These are phyloP conservation scores for Hippocampus kuda DNA, from an alignment of 2,797 vertebrate species.

Conservation along the genomic window DNA sequence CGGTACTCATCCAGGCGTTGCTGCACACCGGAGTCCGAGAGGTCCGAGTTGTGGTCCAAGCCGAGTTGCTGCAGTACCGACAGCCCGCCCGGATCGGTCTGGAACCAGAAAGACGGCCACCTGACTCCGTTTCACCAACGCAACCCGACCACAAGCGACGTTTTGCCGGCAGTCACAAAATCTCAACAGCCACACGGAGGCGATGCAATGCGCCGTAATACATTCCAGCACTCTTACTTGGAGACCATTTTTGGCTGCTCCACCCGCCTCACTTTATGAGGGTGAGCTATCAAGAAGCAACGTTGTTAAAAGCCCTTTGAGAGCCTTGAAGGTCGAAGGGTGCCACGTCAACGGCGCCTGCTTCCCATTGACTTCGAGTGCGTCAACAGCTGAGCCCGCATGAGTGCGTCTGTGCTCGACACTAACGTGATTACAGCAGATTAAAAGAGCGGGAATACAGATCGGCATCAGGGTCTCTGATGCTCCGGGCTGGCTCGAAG, in stretches of 20 bases:
- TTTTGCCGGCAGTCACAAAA: no score
- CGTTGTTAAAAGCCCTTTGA: slow-evolving; percentile 1
- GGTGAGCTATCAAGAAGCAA: neutral
- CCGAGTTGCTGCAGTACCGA: slow-evolving; percentile 79
- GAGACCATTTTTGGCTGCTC: neutral
- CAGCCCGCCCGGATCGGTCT: slow-evolving; percentile 72
- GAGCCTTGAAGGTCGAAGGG: neutral
- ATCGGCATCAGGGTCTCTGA: slow-evolving; percentile 33
- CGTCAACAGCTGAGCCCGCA: slow-evolving; percentile 37
- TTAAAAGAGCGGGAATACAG: slow-evolving; percentile 32
- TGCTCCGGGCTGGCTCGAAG: slow-evolving; percentile 15
- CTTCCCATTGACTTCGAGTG: slow-evolving; percentile 17
- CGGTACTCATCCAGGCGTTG: slow-evolving; percentile 79
- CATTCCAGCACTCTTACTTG: neutral
- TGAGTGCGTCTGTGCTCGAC: slow-evolving; percentile 44
- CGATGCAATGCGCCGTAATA: neutral
- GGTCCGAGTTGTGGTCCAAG: slow-evolving; percentile 75
- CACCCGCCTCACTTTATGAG: neutral
- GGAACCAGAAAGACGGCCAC: neutral
- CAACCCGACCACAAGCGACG: no score
- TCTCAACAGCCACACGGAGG: no score
- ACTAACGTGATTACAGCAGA: slow-evolving; percentile 45
- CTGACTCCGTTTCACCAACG: no score
- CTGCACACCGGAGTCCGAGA: slow-evolving; percentile 76
- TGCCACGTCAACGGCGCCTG: neutral